Conservation (phyloP, 64 coral and sea anemone species). For the Platygyra sinensis region DNA sequence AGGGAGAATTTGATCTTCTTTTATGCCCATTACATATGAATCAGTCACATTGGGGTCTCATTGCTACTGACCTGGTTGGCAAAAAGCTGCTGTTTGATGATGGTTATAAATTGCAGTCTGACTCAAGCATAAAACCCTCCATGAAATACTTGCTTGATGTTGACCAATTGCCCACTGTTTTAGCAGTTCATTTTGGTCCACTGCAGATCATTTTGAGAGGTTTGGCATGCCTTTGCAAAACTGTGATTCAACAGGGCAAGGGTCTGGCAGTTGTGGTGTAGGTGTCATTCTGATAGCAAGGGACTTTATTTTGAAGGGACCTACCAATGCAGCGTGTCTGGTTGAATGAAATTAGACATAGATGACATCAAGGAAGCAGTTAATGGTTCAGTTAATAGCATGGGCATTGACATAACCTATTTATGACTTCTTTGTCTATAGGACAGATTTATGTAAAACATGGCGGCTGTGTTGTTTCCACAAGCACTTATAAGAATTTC, state of each 20-base stretch:
- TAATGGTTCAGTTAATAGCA: slow-evolving; percentile 3
- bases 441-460: neutral
- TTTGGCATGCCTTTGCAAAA: slow-evolving; percentile 58
- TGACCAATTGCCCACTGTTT: neutral
- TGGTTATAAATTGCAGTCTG: slow-evolving; percentile 15
- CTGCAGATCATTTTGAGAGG: slow-evolving; percentile 6
- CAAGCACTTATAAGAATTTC: neutral
- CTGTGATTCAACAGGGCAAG: slow-evolving; percentile 28
- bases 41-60: neutral
- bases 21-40: slow-evolving; percentile 5
- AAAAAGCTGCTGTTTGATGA: slow-evolving; percentile 16
- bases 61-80: neutral
- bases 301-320: neutral
- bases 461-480: neutral
- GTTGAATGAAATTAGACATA: slow-evolving; percentile 4
- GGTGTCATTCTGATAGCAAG: slow-evolving; percentile 47
- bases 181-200: slow-evolving; percentile 10
- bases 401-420: neutral
- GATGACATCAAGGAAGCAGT: slow-evolving; percentile 19
- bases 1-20: neutral
- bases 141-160: slow-evolving; percentile 37
- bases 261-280: slow-evolving; percentile 38
- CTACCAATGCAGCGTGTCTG: neutral
- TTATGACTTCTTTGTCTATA: neutral
- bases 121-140: neutral